phyloP scores from a whole-genome alignment of 2,113 vertebrate genomes.

The Corythornis vintsioides region DNA sequence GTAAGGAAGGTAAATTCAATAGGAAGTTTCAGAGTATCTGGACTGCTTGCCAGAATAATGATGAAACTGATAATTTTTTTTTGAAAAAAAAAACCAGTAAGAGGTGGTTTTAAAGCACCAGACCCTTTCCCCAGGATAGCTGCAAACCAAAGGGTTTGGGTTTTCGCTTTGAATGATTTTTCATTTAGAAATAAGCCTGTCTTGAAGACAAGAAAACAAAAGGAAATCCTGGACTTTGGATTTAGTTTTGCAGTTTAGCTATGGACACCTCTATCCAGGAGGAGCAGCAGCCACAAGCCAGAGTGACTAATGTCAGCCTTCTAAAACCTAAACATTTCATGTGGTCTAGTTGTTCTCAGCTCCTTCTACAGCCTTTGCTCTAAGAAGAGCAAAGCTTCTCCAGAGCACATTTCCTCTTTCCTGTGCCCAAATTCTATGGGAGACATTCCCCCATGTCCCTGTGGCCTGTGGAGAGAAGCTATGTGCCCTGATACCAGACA shows the following conservation, averaged over 20 bases:
- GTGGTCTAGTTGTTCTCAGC: neutral
- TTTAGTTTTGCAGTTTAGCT: neutral
- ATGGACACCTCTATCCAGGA: neutral
- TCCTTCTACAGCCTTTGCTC: neutral
- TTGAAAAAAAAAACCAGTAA: neutral
- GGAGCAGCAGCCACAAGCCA: neutral
- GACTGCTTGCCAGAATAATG: neutral
- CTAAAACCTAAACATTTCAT: neutral
- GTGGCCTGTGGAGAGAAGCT: neutral
- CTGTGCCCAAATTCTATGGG: neutral
- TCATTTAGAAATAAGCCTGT: neutral
- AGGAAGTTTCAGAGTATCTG: neutral
- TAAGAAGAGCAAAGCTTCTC: neutral
- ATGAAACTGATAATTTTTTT: neutral
- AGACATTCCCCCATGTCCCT: neutral
- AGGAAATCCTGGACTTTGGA: neutral
- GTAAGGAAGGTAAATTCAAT: neutral
- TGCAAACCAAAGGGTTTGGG: neutral
- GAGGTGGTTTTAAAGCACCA: neutral
- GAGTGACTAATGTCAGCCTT: accelerated
- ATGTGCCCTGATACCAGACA: neutral
- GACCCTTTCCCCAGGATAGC: neutral
- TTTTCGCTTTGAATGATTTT: constrained; percentile 32
- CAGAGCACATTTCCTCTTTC: neutral
- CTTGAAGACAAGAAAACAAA: neutral